phyloP scores from a whole-genome alignment of 1,140 invertebrate species.

The Scaptodrosophila lebanonensis region DNA sequence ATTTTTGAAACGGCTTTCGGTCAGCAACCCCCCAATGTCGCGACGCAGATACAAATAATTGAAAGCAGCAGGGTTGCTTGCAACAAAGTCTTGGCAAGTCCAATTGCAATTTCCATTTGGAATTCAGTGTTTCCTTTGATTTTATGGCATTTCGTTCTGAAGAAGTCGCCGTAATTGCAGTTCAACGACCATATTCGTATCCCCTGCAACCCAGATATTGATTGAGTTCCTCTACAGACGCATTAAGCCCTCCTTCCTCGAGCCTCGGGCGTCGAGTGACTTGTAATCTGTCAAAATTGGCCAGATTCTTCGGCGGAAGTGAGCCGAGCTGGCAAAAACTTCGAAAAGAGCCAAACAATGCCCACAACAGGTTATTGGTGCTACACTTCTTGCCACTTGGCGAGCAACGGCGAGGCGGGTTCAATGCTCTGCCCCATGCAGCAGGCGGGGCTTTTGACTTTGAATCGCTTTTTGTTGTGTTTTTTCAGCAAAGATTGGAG shows the following conservation, averaged over 20 bases:
- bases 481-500: constrained; percentile 10
- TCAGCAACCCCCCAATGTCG: neutral
- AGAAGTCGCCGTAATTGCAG: neutral
- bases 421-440: constrained; percentile 42
- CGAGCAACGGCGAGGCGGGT: constrained; percentile 17
- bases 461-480: constrained; percentile 28
- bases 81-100: constrained; percentile 14
- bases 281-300: constrained; percentile 74
- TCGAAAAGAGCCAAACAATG: constrained; percentile 17
- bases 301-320: constrained; percentile 32
- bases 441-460: constrained; percentile 50
- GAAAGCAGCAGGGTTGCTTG: constrained; percentile 60
- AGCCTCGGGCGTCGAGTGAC: constrained; percentile 31
- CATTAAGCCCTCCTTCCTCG: constrained; percentile 15
- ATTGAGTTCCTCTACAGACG: constrained; percentile 53
- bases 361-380: constrained; percentile 60
- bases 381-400: constrained; percentile 11
- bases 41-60: constrained; percentile 40
- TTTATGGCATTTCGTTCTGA: constrained; percentile 21
- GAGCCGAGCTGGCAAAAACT: constrained; percentile 58
- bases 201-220: constrained; percentile 47
- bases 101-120: constrained; percentile 25
- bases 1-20: constrained; percentile 32
- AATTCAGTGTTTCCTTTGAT: constrained; percentile 18
- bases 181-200: constrained; percentile 53